phyloP scores from a whole-genome alignment of 37 sponge, comb jelly and placozoan species.

The Ephydatia muelleri region DNA sequence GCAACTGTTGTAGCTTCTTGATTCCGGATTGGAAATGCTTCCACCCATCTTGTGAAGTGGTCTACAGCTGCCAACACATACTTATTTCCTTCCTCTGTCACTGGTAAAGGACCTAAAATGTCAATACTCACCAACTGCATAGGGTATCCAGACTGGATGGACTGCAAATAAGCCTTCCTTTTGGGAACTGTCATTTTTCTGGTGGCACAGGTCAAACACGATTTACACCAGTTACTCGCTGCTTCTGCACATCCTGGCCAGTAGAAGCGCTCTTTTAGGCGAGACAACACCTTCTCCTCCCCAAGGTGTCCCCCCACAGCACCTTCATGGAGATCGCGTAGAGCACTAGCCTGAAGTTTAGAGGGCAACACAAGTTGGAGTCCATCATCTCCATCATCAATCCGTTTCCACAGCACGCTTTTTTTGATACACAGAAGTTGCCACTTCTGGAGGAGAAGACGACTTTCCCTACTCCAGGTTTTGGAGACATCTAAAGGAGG shows the following conservation, averaged over 20 bases:
- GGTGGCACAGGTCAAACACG: background rate
- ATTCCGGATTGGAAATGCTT: conserved; percentile 12
- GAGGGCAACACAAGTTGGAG: conserved; percentile 14
- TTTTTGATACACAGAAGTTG: no score
- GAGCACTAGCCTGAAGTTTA: background rate
- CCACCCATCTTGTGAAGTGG: conserved; percentile 7
- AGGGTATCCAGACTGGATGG: background rate
- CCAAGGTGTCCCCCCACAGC: conserved; percentile 12
- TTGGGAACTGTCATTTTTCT: background rate
- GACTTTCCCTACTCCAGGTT: no score
- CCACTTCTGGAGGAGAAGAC: no score
- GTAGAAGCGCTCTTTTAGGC: background rate
- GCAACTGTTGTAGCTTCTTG: conserved; percentile 23
- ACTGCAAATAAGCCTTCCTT: background rate
- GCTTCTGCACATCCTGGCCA: background rate
- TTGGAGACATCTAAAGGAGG: no score
- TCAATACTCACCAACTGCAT: background rate
- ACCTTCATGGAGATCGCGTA: conserved; percentile 8
- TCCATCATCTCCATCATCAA: background rate
- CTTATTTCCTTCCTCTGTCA: background rate
- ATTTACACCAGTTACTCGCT: conserved; percentile 9
- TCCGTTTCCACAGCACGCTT: no score
- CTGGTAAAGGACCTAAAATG: conserved; percentile 7
- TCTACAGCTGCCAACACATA: background rate
- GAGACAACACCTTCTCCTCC: background rate